phyloP scores from a whole-genome alignment of 2,797 vertebrate species.

The Malurus splendens region DNA sequence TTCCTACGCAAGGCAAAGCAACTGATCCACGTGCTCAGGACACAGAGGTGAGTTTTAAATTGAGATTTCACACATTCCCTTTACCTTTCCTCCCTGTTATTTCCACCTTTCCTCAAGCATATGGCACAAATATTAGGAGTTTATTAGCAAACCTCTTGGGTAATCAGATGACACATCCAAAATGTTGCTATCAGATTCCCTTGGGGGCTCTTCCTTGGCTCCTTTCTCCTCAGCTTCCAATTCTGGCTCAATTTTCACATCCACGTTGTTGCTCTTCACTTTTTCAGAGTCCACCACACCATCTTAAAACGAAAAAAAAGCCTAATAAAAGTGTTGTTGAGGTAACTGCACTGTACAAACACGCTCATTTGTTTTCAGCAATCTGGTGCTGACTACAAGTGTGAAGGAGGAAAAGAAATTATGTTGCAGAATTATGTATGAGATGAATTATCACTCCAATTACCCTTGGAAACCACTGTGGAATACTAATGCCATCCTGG shows the following conservation, averaged over 20 bases:
- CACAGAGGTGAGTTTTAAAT: background rate
- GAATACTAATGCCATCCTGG: background rate
- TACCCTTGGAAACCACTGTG: background rate
- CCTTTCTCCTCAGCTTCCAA: constrained; percentile 41
- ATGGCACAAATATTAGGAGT: background rate
- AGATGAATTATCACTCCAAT: background rate
- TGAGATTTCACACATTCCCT: background rate
- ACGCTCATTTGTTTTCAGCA: background rate
- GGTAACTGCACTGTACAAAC: background rate
- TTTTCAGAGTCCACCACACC: constrained; percentile 5
- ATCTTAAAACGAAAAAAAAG: constrained; percentile 19
- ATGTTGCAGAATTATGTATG: background rate
- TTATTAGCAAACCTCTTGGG: constrained; percentile 50
- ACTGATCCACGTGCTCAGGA: background rate
- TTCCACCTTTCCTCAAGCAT: background rate
- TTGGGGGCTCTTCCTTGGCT: background rate
- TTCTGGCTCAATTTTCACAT: constrained; percentile 9
- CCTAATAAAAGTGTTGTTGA: background rate
- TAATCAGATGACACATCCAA: constrained; percentile 44
- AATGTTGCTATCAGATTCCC: constrained; percentile 23
- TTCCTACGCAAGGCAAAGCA: background rate
- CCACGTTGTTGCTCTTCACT: background rate
- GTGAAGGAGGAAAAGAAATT: background rate
- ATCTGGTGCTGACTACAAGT: background rate
- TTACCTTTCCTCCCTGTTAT: background rate